These are phyloP conservation scores for Oreotragus oreotragus DNA, from an alignment of 2,113 vertebrate genomes.

Conservation along the genomic window DNA sequence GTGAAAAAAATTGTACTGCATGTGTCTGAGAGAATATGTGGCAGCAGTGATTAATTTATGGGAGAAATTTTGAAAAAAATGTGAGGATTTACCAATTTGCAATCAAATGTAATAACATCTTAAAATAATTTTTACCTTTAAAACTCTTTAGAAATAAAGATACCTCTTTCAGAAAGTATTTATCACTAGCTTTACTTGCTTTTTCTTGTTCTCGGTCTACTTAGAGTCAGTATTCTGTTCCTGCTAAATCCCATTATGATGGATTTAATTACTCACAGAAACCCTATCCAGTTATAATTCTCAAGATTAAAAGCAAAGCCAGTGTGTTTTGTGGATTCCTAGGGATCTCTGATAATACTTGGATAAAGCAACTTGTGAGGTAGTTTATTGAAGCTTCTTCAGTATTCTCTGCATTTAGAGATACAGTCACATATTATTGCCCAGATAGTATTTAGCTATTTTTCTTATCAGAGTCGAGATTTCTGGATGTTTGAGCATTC, in stretches of 20 bases:
- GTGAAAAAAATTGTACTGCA: not conserved
- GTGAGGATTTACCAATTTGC: not conserved
- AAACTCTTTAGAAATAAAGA: not conserved
- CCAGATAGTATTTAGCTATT: not conserved
- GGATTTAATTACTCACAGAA: not conserved
- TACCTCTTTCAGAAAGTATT: constrained; percentile 2
- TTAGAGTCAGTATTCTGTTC: not conserved
- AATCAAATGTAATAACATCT: not conserved
- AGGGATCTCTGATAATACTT: not conserved
- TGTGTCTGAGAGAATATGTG: not conserved
- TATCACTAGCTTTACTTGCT: not conserved
- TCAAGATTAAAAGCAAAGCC: not conserved
- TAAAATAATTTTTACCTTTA: not conserved
- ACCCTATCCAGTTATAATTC: not conserved
- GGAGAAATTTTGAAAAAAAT: not conserved
- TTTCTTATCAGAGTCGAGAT: not conserved
- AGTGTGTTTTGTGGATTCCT: not conserved
- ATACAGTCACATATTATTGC: not conserved
- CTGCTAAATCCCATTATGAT: not conserved
- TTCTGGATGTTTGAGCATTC: not conserved
- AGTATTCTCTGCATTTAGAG: not conserved
- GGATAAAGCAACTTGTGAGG: not conserved
- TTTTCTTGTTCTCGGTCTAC: not conserved
- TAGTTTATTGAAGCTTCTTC: not conserved
- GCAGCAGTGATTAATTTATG: not conserved